A percentile compares a stretch with the other conserved stretches of the same genome.
phyloP scores from a whole-genome alignment of 2,113 vertebrate genomes.

The Cyanoramphus novaezelandiae region DNA sequence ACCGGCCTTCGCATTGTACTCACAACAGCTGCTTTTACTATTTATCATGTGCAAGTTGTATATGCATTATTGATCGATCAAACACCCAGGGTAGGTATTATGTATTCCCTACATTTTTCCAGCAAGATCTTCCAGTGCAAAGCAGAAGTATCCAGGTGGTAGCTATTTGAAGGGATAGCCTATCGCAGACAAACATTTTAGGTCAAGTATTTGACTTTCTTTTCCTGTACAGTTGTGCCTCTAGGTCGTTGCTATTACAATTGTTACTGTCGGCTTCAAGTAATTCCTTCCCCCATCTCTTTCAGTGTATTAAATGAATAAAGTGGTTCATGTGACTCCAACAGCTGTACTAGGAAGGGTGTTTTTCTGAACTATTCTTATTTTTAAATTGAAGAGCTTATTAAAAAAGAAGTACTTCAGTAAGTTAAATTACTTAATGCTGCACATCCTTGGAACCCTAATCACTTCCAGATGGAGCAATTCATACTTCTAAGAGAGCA shows the following conservation, averaged over 20 bases:
- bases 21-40: not conserved
- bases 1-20: not conserved
- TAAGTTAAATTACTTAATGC: slow-evolving; percentile 71
- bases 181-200: not conserved
- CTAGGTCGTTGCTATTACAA: not conserved
- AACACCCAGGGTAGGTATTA: not conserved
- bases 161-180: rapidly evolving
- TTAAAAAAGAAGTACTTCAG: slow-evolving; percentile 65
- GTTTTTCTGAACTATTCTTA: slow-evolving; percentile 51
- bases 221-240: not conserved
- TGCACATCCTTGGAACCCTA: slow-evolving; percentile 65
- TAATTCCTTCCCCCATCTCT: not conserved
- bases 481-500: slow-evolving; percentile 66
- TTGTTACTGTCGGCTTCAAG: not conserved
- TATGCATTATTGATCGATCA: not conserved
- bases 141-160: not conserved
- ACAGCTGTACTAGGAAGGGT: slow-evolving; percentile 45
- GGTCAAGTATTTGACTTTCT: not conserved
- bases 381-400: slow-evolving; percentile 71
- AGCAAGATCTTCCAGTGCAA: not conserved
- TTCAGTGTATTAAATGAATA: not conserved
- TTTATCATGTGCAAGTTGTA: not conserved
- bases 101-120: not conserved
- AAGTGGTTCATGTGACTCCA: slow-evolving; percentile 43
- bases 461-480: slow-evolving; percentile 72